Percentiles rank a stretch among this genome's conserved stretches.
Evolutionary conservation across 2,888 invertebrate genomes (phyloP).

Genomic region (Mallateleia sp.): DNA sequence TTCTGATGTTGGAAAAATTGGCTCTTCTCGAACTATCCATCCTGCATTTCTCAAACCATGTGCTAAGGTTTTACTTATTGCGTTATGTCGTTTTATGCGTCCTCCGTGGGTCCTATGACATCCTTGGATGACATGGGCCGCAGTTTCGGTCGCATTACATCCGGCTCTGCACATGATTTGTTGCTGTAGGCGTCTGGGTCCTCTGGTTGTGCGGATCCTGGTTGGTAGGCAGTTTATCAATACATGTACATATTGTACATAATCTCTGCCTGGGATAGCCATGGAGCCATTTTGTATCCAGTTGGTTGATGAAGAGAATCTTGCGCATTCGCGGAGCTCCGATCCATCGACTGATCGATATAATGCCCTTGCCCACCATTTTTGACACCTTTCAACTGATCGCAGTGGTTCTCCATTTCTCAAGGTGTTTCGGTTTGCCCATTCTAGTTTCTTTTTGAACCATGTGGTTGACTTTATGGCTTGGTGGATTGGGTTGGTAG

Average conservation of each 20-base stretch:
- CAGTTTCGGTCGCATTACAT: slow-evolving; percentile 84
- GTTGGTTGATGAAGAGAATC: slow-evolving; percentile 5
- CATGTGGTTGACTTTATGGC: neutral
- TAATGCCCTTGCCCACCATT: slow-evolving; percentile 62
- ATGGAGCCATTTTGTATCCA: slow-evolving; percentile 73
- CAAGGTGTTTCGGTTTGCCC: slow-evolving; percentile 30
- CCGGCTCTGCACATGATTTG: slow-evolving; percentile 83
- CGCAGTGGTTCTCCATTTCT: too few species aligned
- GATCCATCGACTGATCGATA: slow-evolving; percentile 77
- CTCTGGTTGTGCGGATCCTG: slow-evolving; percentile 70
- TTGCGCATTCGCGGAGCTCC: slow-evolving; percentile 71
- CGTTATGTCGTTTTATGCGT: slow-evolving; percentile 84
- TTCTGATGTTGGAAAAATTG: slow-evolving; percentile 65
- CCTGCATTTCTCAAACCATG: slow-evolving; percentile 78
- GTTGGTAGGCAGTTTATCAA: slow-evolving; percentile 85
- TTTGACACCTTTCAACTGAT: too few species aligned
- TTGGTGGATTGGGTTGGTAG: neutral
- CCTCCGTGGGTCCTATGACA: slow-evolving; percentile 83
- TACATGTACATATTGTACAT: slow-evolving; percentile 83
- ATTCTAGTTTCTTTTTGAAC: slow-evolving; percentile 13
- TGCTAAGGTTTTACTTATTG: slow-evolving; percentile 77
- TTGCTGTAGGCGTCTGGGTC: slow-evolving; percentile 47
- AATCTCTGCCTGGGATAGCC: slow-evolving; percentile 84
- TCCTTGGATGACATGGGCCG: slow-evolving; percentile 85
- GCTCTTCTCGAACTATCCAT: slow-evolving; percentile 82